Evolutionary conservation across 2,888 invertebrate genomes (phyloP).

Genomic region (Euplagia quadripunctaria): DNA sequence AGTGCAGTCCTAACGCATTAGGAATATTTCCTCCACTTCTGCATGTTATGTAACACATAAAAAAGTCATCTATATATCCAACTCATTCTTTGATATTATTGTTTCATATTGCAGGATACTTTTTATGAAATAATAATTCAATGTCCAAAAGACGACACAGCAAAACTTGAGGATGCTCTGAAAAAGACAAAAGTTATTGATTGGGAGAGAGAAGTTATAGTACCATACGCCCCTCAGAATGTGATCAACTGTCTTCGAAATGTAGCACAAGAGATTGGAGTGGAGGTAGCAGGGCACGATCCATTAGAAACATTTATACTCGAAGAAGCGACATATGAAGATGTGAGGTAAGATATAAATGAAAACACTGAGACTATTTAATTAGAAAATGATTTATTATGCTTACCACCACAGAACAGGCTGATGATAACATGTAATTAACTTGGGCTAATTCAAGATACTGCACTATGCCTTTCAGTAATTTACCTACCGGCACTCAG

Average conservation of each 20-base stretch:
- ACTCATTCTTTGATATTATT: no score
- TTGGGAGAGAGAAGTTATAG: slow-evolving; percentile 51
- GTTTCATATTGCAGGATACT: slow-evolving; percentile 47
- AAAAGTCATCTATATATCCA: no score
- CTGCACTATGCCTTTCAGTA: no score
- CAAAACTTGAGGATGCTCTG: slow-evolving; percentile 59
- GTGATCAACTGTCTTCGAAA: slow-evolving; percentile 30
- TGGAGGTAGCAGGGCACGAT: not conserved
- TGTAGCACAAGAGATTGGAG: not conserved
- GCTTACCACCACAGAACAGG: not conserved
- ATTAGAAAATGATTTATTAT: no score
- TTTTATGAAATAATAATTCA: slow-evolving; percentile 62
- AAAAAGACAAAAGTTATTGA: slow-evolving; percentile 58
- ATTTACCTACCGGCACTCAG: no score
- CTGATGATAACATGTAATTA: no score
- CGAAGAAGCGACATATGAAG: not conserved
- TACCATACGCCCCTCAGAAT: slow-evolving; percentile 54
- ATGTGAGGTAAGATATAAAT: not conserved
- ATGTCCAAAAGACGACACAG: slow-evolving; percentile 56
- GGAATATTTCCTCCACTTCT: no score
- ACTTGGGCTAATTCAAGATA: no score
- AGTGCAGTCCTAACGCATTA: no score
- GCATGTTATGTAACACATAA: no score
- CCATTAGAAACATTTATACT: slow-evolving; percentile 8
- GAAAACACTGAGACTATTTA: not conserved